A percentile compares a stretch with the other conserved stretches of the same genome.
Evolutionary conservation across 2,113 vertebrate species (phyloP).

Genomic region (Podarcis cretensis): DNA sequence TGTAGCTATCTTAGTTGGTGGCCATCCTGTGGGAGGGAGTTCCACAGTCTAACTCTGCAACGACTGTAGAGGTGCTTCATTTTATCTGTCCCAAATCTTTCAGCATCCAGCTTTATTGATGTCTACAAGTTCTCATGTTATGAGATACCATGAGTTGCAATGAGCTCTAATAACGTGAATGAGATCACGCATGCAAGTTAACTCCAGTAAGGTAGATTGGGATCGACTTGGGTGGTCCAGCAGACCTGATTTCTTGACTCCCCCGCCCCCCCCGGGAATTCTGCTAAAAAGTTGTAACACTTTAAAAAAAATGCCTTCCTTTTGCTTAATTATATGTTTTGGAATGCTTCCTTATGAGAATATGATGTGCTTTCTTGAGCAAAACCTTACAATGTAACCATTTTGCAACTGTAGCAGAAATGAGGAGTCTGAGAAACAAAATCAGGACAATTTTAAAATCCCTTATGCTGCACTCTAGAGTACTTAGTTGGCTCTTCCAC

Average conservation of each 20-base stretch:
- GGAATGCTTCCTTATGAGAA: conserved; percentile 53
- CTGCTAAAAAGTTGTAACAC: fast-evolving
- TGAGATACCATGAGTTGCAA: fast-evolving
- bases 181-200: not conserved
- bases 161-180: not conserved
- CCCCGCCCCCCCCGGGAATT: not conserved
- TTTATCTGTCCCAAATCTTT: too few relatives aligned
- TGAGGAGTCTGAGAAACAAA: conserved; percentile 50
- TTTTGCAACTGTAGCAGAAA: conserved; percentile 60
- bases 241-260: not conserved
- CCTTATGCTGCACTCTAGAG: not conserved
- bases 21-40: too few relatives aligned
- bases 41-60: too few relatives aligned
- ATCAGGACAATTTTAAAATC: conserved; percentile 36
- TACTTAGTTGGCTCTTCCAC: not conserved
- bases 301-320: conserved; percentile 37
- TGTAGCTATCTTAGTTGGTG: too few relatives aligned
- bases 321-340: conserved; percentile 55
- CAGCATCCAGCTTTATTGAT: too few relatives aligned
- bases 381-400: conserved; percentile 56
- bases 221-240: not conserved
- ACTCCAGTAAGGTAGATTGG: not conserved
- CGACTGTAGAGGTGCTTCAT: too few relatives aligned
- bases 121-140: too few relatives aligned
- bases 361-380: conserved; percentile 51